Base-by-base conservation (phyloP, 2,888 invertebrate species). In the Amblyjoppa fuscipennis region DNA sequence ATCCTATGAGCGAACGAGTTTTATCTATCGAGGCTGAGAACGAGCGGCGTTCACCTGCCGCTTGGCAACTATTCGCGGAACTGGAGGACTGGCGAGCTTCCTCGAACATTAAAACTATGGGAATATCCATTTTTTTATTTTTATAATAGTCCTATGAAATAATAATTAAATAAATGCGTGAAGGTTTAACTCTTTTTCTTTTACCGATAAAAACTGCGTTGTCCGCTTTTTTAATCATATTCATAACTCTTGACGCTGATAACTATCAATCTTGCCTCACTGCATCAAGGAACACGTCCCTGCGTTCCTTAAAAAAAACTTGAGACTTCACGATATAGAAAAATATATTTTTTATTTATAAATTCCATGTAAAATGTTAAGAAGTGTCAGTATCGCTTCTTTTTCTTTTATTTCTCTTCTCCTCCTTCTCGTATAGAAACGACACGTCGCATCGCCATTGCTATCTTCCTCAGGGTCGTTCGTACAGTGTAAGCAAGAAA, bases 11-110 rank as follows among this genome's bases (percentile, higher is more conserved):
- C 56, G 68, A n/a, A 49, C 59, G 59, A 49, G 73, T 78, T 83
- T 84, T 85, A 85, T 85, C 84, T 85, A 81, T 81, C 84, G 84
- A 81, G 81, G 78, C 70, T 78, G 69, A 75, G 79, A 51, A 25
- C 61, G 56, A 38, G 25, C 45, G 51, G 7, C 53, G 49, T 34
- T 71, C 59, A 59, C 82, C 73, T 70, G 73, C 59, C 25, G 13
- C 73, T 59, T 45, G 59, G 38, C 59, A 59, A 73, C 38, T 38
- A 73, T 28, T 77, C 71, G 71, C 41, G 64, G 31, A 77, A 76
- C 49, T 79, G 6, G 3, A 61, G 53, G 20, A 74, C 53, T 56
- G 20, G 53, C 13, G 59, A 76, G 69, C 53, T 28, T 81, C 28
- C 41, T 64, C 13, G 13, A 76, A 76, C 64, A 64, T 51, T 45